Base-by-base conservation (phyloP, 2,888 invertebrate genomes). In the Catonia carolina region DNA sequence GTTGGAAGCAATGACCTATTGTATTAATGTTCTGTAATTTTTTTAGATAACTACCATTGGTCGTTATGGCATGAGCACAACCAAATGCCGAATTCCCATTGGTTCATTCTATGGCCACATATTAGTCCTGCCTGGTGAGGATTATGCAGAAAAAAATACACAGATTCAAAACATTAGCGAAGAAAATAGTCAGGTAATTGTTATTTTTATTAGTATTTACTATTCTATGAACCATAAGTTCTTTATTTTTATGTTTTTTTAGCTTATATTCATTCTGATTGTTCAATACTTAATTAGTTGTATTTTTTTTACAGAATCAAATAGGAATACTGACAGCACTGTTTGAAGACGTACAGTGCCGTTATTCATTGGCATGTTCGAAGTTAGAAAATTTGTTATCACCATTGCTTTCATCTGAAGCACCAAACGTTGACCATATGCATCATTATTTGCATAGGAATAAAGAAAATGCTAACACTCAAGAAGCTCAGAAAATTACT, bases 101-200 rank as follows among this genome's bases (percentile, higher is more conserved):
- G 95, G 94, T n/a, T 86, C 86, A 73, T 95, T 94, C 73, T 95
- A 90, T 70, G 95, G 95, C 0, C 93, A 94, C 71, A 82, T 90
- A 37, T 84, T 89, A 2, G 81, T 89, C 57, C 76, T 92, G 10
- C 81, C 83, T 15, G 84, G 83, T 60, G 81, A 82, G 48, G 73
- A 76, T 1, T 76, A 76, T 1, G 62, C 76, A 27, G 75, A 72
- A 20, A 58, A 55, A 12, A 58, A 45, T 35, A 52, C 59, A 12
- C 62, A 63, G 36, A 61, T 65, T 23, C 57, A 62, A 22, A 60
- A 61, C 12, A 60, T 66, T 15, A 60, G 62, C 14, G 57, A 49
- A 18, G 64, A 68, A 36, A 66, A 67, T 57, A 61, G 68, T 36
- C 66, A 68, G 62, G 68, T 67, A 56, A 47, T 48, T 31, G 22